These are phyloP conservation scores for Athetis lepigone DNA, from an alignment of 2,888 invertebrate genomes.

Conservation along the genomic window DNA sequence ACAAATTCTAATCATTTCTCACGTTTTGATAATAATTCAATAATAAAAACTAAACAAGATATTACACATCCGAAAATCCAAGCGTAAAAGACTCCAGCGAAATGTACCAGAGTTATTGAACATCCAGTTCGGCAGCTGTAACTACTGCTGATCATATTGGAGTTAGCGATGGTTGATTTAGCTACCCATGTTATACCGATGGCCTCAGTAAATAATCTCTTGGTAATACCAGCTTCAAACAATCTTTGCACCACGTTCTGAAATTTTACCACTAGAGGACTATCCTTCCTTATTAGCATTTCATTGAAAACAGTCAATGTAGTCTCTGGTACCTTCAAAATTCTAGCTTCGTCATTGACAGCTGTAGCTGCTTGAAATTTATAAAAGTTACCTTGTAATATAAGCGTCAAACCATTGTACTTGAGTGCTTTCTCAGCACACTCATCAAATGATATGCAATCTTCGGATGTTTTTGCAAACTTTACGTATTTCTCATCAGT, in stretches of 20 bases:
- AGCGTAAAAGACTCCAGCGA: constrained; percentile 69
- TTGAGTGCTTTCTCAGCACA: constrained; percentile 68
- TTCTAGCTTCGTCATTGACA: constrained; percentile 76
- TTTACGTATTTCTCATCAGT: constrained; percentile 70
- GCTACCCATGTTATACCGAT: constrained; percentile 75
- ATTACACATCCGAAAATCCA: constrained; percentile 76
- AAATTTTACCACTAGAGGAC: constrained; percentile 66
- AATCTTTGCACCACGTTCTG: constrained; percentile 69
- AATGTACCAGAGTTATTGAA: constrained; percentile 73
- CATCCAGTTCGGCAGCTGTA: constrained; percentile 81
- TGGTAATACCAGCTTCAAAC: constrained; percentile 80
- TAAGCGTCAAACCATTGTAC: constrained; percentile 74
- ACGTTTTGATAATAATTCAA: constrained; percentile 66
- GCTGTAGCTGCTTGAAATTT: constrained; percentile 74
- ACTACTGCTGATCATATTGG: constrained; percentile 74
- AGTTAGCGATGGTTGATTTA: constrained; percentile 70
- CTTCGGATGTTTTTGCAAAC: constrained; percentile 70
- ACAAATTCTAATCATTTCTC: background rate
- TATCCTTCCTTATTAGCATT: constrained; percentile 76
- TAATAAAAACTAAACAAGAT: constrained; percentile 70
- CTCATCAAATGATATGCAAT: constrained; percentile 71
- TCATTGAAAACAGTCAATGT: constrained; percentile 78
- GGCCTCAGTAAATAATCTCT: constrained; percentile 72
- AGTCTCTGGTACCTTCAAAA: constrained; percentile 73
- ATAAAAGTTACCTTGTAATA: constrained; percentile 72